Evolutionary conservation across 2,113 vertebrate species (phyloP), one percentile per base, ranked within the genome.

Genomic region (Neodontobutis hainanensis): DNA sequence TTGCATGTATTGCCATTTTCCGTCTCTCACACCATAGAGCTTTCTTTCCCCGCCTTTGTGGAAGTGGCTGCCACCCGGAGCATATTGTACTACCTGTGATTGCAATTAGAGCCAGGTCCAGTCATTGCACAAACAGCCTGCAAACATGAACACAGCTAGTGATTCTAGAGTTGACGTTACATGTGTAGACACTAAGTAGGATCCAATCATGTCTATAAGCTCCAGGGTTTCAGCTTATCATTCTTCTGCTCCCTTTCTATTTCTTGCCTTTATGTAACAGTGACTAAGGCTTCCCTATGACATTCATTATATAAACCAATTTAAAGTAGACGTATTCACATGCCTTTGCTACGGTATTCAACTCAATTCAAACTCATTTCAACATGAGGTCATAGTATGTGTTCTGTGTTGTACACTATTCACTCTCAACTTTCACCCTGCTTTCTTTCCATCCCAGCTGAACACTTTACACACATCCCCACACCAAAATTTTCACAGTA

Each of bases 401-500:
- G 65, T 35, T 52, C 50, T 64, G 27, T 49, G 36, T 35, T 51
- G 46, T 48, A 34, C 15, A 32, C 27, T 63, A 15, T 46, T 61
- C 58, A 9, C 34, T 44, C 34, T 58, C 47, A 35, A 49, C 6
- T 12, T 45, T n/a, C n/a, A 6, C 10, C 56, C 10, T 35, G 50
- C 36, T 34, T 5, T 32, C 55, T 58, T 8, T 65, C 70, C 57
- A 34, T 16, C 45, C 52, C 32, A 45, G 59, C 8, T 36, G 16
- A 58, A 69, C 65, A 48, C 53, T 56, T 65, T 19, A 5, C 68
- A 62, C 70, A 65, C 57, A 49, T 52, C 59, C 77, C 65, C 44
- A 19, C 64, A 65, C 79, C 75, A 73, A 6, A 44, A 63, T 66
- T 66, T 74, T 73, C 73, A 64, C 69, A 85, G 68, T 75, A 66